These are phyloP conservation scores for Cydia fagiglandana DNA, from an alignment of 1,140 invertebrate species.

Conservation along the genomic window DNA sequence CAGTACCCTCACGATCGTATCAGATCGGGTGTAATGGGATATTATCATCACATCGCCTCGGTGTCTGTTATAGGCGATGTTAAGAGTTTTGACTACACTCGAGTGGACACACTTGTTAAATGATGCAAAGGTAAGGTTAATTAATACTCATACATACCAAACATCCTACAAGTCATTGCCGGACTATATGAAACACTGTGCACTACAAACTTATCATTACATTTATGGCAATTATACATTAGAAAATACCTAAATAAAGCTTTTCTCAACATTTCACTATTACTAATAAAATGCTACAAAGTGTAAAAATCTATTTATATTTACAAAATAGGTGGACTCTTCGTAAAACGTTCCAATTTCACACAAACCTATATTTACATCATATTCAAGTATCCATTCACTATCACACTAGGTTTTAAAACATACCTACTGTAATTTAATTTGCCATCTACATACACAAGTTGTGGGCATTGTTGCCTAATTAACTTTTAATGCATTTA, in stretches of 20 bases:
- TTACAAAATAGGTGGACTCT: constrained; percentile 79
- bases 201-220: constrained; percentile 42
- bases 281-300: constrained; percentile 58
- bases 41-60: too few species aligned
- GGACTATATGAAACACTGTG: constrained; percentile 20
- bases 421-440: constrained; percentile 22
- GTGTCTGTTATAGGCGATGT: too few species aligned
- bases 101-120: neutral
- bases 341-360: constrained; percentile 72
- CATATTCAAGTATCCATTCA: constrained; percentile 15
- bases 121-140: neutral
- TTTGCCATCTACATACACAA: constrained; percentile 25
- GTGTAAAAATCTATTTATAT: constrained; percentile 75
- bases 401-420: constrained; percentile 29
- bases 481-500: constrained; percentile 7
- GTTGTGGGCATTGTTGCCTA: neutral
- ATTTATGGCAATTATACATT: constrained; percentile 65
- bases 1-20: too few species aligned
- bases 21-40: too few species aligned
- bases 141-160: neutral
- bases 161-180: constrained; percentile 5
- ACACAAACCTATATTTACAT: constrained; percentile 66
- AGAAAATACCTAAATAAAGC: constrained; percentile 66
- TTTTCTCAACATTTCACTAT: constrained; percentile 57
- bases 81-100: neutral